Evolutionary conservation across 2,888 invertebrate genomes (phyloP), one percentile per base, ranked within the genome.

Genomic region (Epirrhoe tristata): DNA sequence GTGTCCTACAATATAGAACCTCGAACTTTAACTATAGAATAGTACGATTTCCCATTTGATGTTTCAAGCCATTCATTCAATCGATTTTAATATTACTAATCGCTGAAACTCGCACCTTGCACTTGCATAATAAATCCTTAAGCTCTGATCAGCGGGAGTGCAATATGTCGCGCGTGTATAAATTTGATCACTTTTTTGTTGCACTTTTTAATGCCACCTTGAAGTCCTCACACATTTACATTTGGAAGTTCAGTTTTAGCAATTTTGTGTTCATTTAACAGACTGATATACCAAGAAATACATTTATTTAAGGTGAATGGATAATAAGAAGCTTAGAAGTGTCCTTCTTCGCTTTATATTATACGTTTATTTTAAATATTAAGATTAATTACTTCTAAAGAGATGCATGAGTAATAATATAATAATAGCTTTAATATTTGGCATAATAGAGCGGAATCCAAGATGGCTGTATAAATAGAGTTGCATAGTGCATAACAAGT

Each of bases 401-500:
- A 36, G 10, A 36, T 36, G 36, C 36, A 8, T 6, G 36, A 36
- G 8, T 36, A 36, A 8, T 8, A 10, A 36, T 34, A 1, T 59
- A 48, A n/a, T n/a, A n/a, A n/a, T n/a, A n/a, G n/a, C n/a, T n/a
- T n/a, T n/a, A n/a, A 55, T 68, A 70, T 71, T 73, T 70, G 64
- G 67, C 69, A 67, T 60, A 17, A 63, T 51, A 56, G 46, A 72
- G 77, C 72, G 60, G 71, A 77, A 70, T 76, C 70, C 69, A 67
- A 73, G 67, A 70, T 70, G 71, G 58, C 66, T 53, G 62, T 89
- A 89, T 88, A 82, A 83, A 88, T 90, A 90, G 83, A 81, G 82
- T 82, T 85, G 88, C 85, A 85, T 84, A 82, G 81, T 81, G 83
- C 64, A 81, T 43, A 43, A 83, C 84, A 81, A 84, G 88, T 85